A percentile compares a stretch with the other conserved stretches of the same genome.
phyloP scores from a whole-genome alignment of 2,797 vertebrate genomes.

The Rhynchotus rufescens region DNA sequence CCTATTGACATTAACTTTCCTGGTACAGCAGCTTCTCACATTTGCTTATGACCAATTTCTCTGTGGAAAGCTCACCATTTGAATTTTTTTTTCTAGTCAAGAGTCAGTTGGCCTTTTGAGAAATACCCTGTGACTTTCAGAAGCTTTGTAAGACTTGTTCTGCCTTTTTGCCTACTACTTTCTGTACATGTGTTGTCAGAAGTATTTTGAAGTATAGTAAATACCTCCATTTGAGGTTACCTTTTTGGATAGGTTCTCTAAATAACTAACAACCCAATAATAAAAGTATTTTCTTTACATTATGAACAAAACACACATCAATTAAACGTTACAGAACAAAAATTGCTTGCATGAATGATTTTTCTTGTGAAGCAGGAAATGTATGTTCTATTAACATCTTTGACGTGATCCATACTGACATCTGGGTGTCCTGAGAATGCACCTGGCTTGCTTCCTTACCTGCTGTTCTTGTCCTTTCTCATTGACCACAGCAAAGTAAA shows the following conservation, averaged over 20 bases:
- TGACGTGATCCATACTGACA: background rate
- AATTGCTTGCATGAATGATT: background rate
- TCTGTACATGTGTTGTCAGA: background rate
- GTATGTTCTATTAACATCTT: background rate
- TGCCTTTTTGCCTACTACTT: background rate
- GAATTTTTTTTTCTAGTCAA: background rate
- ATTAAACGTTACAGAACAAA: background rate
- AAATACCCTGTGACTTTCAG: background rate
- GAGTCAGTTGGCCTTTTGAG: background rate
- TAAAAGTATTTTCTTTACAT: background rate
- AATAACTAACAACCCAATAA: background rate
- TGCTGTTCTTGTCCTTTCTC: background rate
- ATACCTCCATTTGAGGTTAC: background rate
- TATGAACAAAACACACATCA: background rate
- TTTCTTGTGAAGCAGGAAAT: conserved; percentile 9
- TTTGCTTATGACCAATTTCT: background rate
- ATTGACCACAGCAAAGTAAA: background rate
- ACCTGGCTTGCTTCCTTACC: background rate
- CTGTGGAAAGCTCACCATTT: background rate
- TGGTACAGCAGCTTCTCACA: background rate
- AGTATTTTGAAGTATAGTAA: background rate
- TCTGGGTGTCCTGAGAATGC: background rate
- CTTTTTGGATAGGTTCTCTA: background rate
- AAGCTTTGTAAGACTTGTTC: background rate
- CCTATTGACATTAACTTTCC: background rate